Conservation (phyloP, 2,113 vertebrate genomes). For the Brachyhypopomus occidentalis region DNA sequence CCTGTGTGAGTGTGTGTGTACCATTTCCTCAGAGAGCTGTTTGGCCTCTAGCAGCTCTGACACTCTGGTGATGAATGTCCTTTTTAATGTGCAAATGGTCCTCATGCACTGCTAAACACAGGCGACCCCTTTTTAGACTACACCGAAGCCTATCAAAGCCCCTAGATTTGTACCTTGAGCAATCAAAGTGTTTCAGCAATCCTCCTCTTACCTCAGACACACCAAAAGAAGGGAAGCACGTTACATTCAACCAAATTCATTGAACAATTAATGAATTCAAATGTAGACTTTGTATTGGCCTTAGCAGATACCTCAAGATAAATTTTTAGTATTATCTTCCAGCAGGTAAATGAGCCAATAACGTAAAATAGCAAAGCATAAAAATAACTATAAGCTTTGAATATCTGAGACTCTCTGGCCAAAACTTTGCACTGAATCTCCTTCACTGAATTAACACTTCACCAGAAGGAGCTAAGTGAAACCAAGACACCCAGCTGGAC, state of each 20-base stretch:
- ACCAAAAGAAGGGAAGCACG: not conserved
- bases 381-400: too few species aligned
- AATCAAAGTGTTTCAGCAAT: not conserved
- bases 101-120: slow-evolving; percentile 16
- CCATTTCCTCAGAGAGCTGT: slow-evolving; percentile 40
- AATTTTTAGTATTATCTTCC: too few species aligned
- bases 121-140: slow-evolving; percentile 29
- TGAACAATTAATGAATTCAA: not conserved
- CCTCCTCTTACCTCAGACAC: not conserved
- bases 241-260: not conserved
- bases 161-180: slow-evolving; percentile 3
- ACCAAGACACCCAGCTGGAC: too few species aligned
- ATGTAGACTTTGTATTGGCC: too few species aligned
- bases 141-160: not conserved
- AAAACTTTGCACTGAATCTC: too few species aligned
- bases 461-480: too few species aligned
- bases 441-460: too few species aligned
- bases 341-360: too few species aligned
- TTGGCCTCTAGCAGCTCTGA: slow-evolving; percentile 20
- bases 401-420: too few species aligned
- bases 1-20: not conserved
- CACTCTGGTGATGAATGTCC: slow-evolving; percentile 41
- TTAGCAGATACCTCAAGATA: too few species aligned
- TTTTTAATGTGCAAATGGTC: slow-evolving; percentile 52
- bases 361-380: too few species aligned